Evolutionary conservation across 2,113 vertebrate species (phyloP), one percentile per base, ranked within the genome.

Genomic region (Bubalus kerabau): DNA sequence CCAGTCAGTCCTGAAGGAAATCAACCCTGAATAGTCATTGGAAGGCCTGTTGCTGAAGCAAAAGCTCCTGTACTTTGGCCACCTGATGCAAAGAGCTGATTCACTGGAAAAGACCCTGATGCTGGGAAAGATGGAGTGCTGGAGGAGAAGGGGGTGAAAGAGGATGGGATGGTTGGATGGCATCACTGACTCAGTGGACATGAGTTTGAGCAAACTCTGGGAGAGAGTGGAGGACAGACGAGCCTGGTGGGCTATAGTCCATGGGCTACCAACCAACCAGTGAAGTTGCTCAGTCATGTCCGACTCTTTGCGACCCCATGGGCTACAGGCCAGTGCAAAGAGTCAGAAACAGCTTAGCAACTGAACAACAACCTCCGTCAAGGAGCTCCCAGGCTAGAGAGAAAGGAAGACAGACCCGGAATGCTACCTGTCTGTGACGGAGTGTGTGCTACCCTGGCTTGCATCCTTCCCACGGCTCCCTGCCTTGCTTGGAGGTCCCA

Each of bases 381-480:
- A 26, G 81, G 57, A 12, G 36, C 36, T 56, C 23, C 6, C 17
- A 46, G 14, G 62, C 81, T n/a, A 19, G 81, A 57, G 62, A n/a
- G 81, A 56, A 24, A 43, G 56, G 76, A 5, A 13, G 82, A 11
- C 36, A 48, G 60, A 59, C 36, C 0, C 0, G 0, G 12, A 56
- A 26, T 0, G 30, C 52, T 24, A 5, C 13, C 3, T 36, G 21
- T 36, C 32, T 8, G 54, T 17, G 83, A 17, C 0, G 15, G 24
- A 59, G 36, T 11, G 24, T 3, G 2, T 12, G 56, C 24, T 43
- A 7, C 17, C 16, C 26, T 4, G 26, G 56, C 83, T 11, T 30
- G 11, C 16, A 6, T 32, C 24, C 64, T 26, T 1, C 64, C 15
- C 9, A 10, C 0, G 8, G 43, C 71, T 50, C 32, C 9, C 14